Evolutionary conservation across 1,140 invertebrate genomes (phyloP), one percentile per base, ranked within the genome.

Genomic region (Pachyrhynchus sulphureomaculatus): DNA sequence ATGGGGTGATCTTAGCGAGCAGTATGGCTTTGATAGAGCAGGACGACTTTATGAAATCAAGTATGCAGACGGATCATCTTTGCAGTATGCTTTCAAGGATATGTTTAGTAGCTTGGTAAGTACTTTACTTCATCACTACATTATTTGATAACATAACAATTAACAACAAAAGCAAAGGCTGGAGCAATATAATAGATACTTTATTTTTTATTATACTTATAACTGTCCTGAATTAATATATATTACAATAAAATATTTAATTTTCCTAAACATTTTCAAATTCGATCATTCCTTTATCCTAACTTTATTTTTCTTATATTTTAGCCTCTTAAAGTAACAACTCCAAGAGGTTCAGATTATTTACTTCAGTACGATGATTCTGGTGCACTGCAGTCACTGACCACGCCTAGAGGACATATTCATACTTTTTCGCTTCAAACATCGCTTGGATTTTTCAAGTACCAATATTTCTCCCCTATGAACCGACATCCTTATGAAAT

Each of bases 341-440:
- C 95, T 1, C 92, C 93, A 1, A 83, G 92, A 68, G 92, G 95
- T 10, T 92, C 92, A 57, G 92, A 95, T 74, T 98, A 96, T 77
- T 80, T 93, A 0, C 78, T 97, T 3, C 91, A 95, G 69, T 96
- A 96, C 68, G 95, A 97, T 71, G 88, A 92, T 63, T 89, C 91
- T 8, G 94, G 95, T 12, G 93, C 95, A 8, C 79, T 98, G 2
- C 89, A 94, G 69, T 90, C 91, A 2, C 75, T 98, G 8, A 95
- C 92, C 1, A 98, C 94, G 2, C 95, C 95, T 0, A 82, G 92
- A 56, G 92, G 93, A 13, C 93, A 95, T 65, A 94, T 94, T 44
- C 95, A 98, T 70, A 87, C 90, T 0, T 97, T 98, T 75, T 89
- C 89, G 0, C 80, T 95, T 4, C 92, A 96, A 76, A 94, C 93